These are phyloP conservation scores for Hyles vespertilio DNA, from an alignment of 1,140 invertebrate genomes.

Conservation along the genomic window DNA sequence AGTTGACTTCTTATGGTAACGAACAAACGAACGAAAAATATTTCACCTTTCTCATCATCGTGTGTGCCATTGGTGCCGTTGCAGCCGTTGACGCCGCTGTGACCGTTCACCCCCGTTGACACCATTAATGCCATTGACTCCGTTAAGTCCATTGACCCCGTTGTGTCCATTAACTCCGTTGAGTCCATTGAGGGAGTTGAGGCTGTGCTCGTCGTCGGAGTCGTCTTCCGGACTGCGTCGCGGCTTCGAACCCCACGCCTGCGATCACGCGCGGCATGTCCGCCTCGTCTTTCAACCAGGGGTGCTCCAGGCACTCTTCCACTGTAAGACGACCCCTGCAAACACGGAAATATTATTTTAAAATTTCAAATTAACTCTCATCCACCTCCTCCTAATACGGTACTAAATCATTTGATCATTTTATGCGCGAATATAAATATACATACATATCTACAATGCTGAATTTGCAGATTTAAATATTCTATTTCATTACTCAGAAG, in stretches of 20 bases:
- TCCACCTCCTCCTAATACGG: too few relatives aligned
- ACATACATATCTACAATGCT: too few relatives aligned
- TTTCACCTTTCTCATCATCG: constrained; percentile 49
- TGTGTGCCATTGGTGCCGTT: constrained; percentile 30
- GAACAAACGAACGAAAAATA: too few relatives aligned
- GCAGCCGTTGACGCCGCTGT: constrained; percentile 21
- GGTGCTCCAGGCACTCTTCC: constrained; percentile 79
- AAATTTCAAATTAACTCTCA: too few relatives aligned
- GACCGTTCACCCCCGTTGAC: constrained; percentile 25
- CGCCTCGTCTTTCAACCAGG: constrained; percentile 76
- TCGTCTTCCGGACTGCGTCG: constrained; percentile 51
- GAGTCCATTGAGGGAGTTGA: constrained; percentile 14
- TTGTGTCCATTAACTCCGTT: constrained; percentile 26
- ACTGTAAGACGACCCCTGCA: constrained; percentile 78
- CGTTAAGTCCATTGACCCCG: constrained; percentile 28
- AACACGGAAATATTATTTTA: constrained; percentile 18
- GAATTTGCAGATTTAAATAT: too few relatives aligned
- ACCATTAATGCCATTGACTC: constrained; percentile 20
- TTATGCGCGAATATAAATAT: too few relatives aligned
- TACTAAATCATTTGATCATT: too few relatives aligned
- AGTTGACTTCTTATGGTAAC: background rate
- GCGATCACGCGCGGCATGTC: constrained; percentile 54
- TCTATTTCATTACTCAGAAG: too few relatives aligned
- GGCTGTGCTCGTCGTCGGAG: constrained; percentile 24
- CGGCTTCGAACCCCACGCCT: constrained; percentile 47